Conservation (phyloP, 2,888 invertebrate genomes). For the Cephus pygmeus region DNA sequence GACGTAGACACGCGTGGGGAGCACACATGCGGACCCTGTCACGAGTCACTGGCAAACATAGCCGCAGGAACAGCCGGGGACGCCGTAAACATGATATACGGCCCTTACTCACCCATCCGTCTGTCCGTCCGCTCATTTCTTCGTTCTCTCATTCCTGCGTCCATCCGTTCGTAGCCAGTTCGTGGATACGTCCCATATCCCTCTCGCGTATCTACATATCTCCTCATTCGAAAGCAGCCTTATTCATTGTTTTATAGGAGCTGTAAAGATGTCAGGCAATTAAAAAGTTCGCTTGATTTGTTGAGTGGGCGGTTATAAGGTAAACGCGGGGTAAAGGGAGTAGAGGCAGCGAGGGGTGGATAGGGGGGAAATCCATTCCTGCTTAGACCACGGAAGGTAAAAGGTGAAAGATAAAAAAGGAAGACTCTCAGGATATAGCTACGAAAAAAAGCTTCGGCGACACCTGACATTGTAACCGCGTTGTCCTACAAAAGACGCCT, state of each 20-base stretch:
- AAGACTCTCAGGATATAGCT: not conserved
- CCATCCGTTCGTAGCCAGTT: not conserved
- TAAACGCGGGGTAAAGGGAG: not conserved
- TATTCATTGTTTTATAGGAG: slow-evolving; percentile 62
- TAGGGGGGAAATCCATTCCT: not conserved
- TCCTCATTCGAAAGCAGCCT: slow-evolving; percentile 34
- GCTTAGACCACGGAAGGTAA: not conserved
- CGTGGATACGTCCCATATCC: slow-evolving; percentile 19
- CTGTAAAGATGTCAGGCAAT: slow-evolving; percentile 56
- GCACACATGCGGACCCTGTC: not conserved
- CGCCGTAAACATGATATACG: slow-evolving; percentile 50
- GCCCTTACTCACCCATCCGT: slow-evolving; percentile 15
- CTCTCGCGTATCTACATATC: slow-evolving; percentile 16
- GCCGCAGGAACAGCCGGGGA: slow-evolving; percentile 24
- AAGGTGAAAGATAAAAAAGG: not conserved
- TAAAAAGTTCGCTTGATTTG: slow-evolving; percentile 53
- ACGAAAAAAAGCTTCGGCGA: slow-evolving; percentile 23
- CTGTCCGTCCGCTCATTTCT: slow-evolving; percentile 1
- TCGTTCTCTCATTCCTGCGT: slow-evolving; percentile 7
- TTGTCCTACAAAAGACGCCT: slow-evolving; percentile 42
- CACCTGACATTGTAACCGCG: slow-evolving; percentile 43
- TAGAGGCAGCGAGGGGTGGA: too few species aligned
- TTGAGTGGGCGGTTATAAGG: slow-evolving; percentile 41
- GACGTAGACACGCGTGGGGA: not conserved
- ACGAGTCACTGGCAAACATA: slow-evolving; percentile 1